These are phyloP conservation scores for Bombyx mori DNA, from an alignment of 1,140 invertebrate genomes.

Conservation along the genomic window DNA sequence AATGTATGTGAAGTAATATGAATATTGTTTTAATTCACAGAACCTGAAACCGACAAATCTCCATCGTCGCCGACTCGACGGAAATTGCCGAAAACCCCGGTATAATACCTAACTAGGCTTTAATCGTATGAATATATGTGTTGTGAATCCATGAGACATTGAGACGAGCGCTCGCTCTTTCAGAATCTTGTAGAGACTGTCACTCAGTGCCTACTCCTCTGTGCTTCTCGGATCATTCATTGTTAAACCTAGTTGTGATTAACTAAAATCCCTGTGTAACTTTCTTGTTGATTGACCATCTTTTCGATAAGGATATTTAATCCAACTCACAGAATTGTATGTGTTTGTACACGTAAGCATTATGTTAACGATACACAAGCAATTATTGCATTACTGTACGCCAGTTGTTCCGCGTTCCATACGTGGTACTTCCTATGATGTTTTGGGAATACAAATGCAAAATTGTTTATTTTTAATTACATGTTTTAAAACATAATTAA, in stretches of 20 bases:
- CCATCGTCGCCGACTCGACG: slow-evolving; percentile 89
- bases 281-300: slow-evolving; percentile 27
- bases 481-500: too few species aligned
- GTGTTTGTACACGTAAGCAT: too few species aligned
- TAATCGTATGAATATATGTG: slow-evolving; percentile 61
- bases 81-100: slow-evolving; percentile 95
- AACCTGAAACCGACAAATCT: slow-evolving; percentile 83
- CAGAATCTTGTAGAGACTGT: slow-evolving; percentile 61
- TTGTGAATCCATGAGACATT: slow-evolving; percentile 62
- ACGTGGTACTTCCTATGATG: too few species aligned
- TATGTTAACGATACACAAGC: too few species aligned
- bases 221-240: slow-evolving; percentile 42
- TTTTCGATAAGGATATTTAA: not conserved
- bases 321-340: too few species aligned
- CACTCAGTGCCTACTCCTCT: slow-evolving; percentile 61
- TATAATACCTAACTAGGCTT: slow-evolving; percentile 78
- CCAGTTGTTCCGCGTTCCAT: too few species aligned
- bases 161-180: slow-evolving; percentile 39
- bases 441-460: too few species aligned
- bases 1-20: slow-evolving; percentile 8
- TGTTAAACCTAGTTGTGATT: slow-evolving; percentile 21
- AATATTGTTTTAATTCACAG: slow-evolving; percentile 72
- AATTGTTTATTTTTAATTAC: too few species aligned
- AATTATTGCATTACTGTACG: too few species aligned
- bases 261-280: slow-evolving; percentile 20